Base-by-base conservation (phyloP, 2,113 vertebrate genomes). In the Elephantulus edwardii region DNA sequence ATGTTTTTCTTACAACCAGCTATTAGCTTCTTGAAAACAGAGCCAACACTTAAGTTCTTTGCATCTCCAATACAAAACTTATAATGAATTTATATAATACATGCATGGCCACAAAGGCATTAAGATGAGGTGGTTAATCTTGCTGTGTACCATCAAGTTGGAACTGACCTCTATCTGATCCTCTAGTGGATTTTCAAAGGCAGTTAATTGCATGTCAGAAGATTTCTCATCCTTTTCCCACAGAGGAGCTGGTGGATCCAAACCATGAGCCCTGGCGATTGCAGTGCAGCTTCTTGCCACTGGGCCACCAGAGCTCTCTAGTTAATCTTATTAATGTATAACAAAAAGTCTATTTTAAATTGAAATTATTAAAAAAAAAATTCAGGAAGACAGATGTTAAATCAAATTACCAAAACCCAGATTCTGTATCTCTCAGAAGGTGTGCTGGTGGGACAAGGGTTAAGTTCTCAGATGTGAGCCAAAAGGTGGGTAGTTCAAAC, bases 11-110 rank as follows among this genome's bases (percentile, higher is more conserved):
- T 77, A 91, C 2, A 81, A 48, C 4, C 10, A 76, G 86, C 40
- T 9, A 86, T 89, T 58, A 86, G 54, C 52, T 89, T 48, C 77
- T 83, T 79, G 54, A 85, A 48, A 84, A 84, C 2, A 70, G 13
- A 88, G 10, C 19, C 50, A 90, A 83, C 16, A 80, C 56, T 4
- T 83, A 83, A 58, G 81, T 89, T 60, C 72, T 81, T 68, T 70
- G 68, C n/a, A 71, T 85, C 4, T 30, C 40, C 38, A 84, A 16
- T 83, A n/a, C n/a, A 85, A 87, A 46, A 76, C 7, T 64, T 81
- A 38, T 20, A 84, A 90, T 90, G 62, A 84, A 90, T 90, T 79
- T 84, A 90, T 92, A 88, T 83, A 87, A 83, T 20, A 38, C 58
- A 91, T 72, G 22, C 6, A 56, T 56, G n/a, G n/a, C n/a, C n/a